Percentiles rank a stretch among this genome's conserved stretches.
These are phyloP conservation scores for Dioctria rufipes DNA, from an alignment of 2,888 invertebrate genomes.

Conservation along the genomic window DNA sequence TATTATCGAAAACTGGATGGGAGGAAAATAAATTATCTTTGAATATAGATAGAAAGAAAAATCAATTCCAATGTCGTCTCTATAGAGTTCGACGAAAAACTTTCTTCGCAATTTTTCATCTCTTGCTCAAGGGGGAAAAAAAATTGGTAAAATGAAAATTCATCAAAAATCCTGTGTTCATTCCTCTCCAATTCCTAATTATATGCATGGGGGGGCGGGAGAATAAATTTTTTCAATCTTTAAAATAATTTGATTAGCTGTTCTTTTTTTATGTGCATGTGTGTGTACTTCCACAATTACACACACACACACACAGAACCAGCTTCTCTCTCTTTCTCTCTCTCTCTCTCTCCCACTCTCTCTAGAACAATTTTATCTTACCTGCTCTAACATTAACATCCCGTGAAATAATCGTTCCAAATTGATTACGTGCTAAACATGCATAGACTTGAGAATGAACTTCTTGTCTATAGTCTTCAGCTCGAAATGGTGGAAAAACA, in stretches of 20 bases:
- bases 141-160: no score
- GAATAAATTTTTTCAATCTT: not conserved
- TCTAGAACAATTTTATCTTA: constrained; percentile 72
- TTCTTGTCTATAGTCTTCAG: constrained; percentile 93
- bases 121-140: not conserved
- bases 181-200: no score
- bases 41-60: not conserved
- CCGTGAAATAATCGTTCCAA: constrained; percentile 91
- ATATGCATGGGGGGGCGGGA: no score
- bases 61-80: no score
- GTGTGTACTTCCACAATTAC: constrained; percentile 49
- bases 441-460: constrained; percentile 96
- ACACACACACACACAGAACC: constrained; percentile 54
- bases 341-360: constrained; percentile 55
- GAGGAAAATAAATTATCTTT: not conserved
- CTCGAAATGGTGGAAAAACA: constrained; percentile 94
- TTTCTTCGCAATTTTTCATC: constrained; percentile 44
- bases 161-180: no score
- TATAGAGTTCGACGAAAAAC: not conserved
- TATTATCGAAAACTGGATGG: not conserved
- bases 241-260: not conserved
- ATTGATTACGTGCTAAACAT: constrained; percentile 90
- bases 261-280: not conserved
- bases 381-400: constrained; percentile 96
- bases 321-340: no score